phyloP scores from a whole-genome alignment of 1,140 invertebrate genomes.

The Sipha flava region DNA sequence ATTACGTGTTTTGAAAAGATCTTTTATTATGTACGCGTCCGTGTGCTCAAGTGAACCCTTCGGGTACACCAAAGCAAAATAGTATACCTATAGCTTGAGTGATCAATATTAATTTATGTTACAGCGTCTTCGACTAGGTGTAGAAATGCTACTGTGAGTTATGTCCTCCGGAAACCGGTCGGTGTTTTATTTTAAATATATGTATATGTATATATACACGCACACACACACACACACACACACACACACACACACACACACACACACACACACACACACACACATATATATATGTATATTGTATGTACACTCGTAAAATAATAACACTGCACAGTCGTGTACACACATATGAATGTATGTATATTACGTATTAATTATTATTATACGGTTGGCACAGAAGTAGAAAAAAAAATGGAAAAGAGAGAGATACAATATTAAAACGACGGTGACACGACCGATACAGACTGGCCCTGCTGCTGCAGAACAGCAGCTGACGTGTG shows the following conservation, averaged over 20 bases:
- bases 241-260: too few relatives aligned
- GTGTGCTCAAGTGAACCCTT: not conserved
- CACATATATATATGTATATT: not conserved
- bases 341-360: not conserved
- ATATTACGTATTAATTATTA: slow-evolving; percentile 19
- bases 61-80: not conserved
- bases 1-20: not conserved
- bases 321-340: not conserved
- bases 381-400: not conserved
- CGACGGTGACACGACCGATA: not conserved
- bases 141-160: slow-evolving; percentile 12
- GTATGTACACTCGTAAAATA: not conserved
- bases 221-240: too few relatives aligned
- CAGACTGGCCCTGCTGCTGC: not conserved
- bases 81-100: not conserved
- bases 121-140: not conserved
- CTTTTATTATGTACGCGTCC: not conserved
- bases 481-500: slow-evolving; percentile 28
- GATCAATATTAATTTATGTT: not conserved
- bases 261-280: too few relatives aligned
- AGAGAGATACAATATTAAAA: not conserved
- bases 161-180: slow-evolving; percentile 15
- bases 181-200: not conserved
- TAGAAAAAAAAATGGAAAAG: not conserved
- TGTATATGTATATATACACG: not conserved